Evolutionary conservation across 2,797 vertebrate genomes (phyloP).

Genomic region (Euthynnus affinis): DNA sequence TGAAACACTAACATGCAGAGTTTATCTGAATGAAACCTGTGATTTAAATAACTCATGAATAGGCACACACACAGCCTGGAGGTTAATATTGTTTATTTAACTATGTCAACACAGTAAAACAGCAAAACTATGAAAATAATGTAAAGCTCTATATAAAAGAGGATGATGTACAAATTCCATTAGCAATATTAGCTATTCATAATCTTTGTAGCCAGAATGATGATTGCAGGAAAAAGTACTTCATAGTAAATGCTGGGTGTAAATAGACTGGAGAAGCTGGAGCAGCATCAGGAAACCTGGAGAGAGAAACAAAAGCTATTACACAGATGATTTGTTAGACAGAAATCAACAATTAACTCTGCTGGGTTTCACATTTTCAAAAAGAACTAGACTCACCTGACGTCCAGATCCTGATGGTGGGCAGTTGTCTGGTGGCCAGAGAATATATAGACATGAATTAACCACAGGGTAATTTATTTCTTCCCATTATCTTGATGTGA

Average conservation of each 20-base stretch:
- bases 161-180: neutral
- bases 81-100: slow-evolving; percentile 8
- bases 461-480: neutral
- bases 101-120: neutral
- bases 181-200: neutral
- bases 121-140: slow-evolving; percentile 18
- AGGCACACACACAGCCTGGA: neutral
- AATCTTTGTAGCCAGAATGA: neutral
- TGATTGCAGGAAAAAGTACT: neutral
- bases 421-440: slow-evolving; percentile 76
- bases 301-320: neutral
- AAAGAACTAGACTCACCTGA: slow-evolving; percentile 48
- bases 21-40: neutral
- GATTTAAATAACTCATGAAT: neutral
- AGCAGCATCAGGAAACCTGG: slow-evolving; percentile 37
- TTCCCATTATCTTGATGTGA: neutral
- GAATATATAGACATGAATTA: slow-evolving; percentile 28
- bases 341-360: neutral
- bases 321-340: neutral
- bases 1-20: neutral
- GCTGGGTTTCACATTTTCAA: neutral
- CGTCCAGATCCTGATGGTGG: slow-evolving; percentile 57
- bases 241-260: neutral
- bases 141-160: slow-evolving; percentile 12
- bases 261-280: neutral